Evolutionary conservation across 2,888 invertebrate genomes (phyloP).

Genomic region (Hypolimnas misippus): DNA sequence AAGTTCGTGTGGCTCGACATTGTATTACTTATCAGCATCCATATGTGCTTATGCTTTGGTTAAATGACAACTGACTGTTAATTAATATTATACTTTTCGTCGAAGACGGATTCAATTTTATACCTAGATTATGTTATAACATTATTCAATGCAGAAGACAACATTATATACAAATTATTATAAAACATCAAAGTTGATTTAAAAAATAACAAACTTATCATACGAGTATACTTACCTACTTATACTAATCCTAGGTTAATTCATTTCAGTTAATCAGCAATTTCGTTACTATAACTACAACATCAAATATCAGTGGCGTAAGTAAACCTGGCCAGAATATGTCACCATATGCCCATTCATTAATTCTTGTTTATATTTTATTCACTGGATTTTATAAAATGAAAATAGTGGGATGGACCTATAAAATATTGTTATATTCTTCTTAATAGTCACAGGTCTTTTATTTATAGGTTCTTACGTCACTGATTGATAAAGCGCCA

Average conservation of each 20-base stretch:
- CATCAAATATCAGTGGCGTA: slow-evolving; percentile 6
- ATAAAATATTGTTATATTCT: not conserved
- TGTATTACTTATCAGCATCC: too few relatives aligned
- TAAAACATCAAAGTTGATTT: not conserved
- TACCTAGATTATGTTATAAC: slow-evolving; percentile 1
- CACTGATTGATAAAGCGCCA: slow-evolving; percentile 4
- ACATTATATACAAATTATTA: not conserved
- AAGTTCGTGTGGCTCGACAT: too few relatives aligned
- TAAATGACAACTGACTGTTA: too few relatives aligned
- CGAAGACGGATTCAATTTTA: too few relatives aligned
- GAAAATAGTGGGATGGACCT: too few relatives aligned
- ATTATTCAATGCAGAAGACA: not conserved
- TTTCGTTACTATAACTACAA: not conserved
- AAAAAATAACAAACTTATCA: slow-evolving; percentile 5
- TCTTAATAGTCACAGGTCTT: not conserved
- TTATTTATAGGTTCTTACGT: not conserved
- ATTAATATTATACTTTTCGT: too few relatives aligned
- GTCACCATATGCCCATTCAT: not conserved
- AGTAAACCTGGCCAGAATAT: not conserved
- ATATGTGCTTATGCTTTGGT: too few relatives aligned
- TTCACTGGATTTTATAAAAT: too few relatives aligned
- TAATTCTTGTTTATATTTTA: not conserved
- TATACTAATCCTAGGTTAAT: not conserved
- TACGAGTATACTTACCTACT: not conserved
- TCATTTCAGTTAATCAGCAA: not conserved